Percentiles rank a stretch among this genome's conserved stretches.
Evolutionary conservation across 2,797 vertebrate species (phyloP).

Genomic region (Gambusia yucatana): DNA sequence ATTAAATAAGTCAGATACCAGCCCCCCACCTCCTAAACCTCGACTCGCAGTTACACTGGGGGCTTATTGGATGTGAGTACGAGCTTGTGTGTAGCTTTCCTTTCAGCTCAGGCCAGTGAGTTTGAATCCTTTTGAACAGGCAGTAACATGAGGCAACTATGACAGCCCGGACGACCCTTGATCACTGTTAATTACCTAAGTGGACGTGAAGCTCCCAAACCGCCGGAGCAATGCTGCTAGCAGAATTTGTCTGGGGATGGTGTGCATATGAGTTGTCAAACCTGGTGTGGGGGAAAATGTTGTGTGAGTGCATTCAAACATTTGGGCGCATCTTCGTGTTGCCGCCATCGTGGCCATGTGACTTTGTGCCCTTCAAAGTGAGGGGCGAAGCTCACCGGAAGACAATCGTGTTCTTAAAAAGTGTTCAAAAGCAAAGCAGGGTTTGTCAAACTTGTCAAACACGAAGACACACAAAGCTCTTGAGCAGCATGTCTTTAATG

Average conservation of each 20-base stretch:
- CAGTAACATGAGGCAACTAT: constrained; percentile 73
- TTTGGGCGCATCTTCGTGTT: constrained; percentile 29
- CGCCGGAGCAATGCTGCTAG: constrained; percentile 54
- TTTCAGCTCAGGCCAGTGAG: constrained; percentile 77
- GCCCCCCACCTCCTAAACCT: constrained; percentile 68
- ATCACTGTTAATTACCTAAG: constrained; percentile 82
- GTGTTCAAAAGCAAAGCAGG: constrained; percentile 38
- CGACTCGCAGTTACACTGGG: constrained; percentile 56
- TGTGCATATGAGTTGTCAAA: constrained; percentile 31
- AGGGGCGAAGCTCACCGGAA: constrained; percentile 28
- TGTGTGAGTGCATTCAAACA: constrained; percentile 17
- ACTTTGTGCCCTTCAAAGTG: constrained; percentile 61
- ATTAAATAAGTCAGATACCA: constrained; percentile 77
- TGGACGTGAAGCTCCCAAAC: constrained; percentile 75
- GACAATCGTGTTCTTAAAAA: constrained; percentile 21
- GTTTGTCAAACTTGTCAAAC: constrained; percentile 62
- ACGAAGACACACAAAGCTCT: constrained; percentile 43
- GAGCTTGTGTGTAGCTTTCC: constrained; percentile 70
- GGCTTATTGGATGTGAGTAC: constrained; percentile 77
- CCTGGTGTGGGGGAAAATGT: constrained; percentile 15
- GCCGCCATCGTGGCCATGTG: constrained; percentile 3
- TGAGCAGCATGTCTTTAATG: constrained; percentile 59
- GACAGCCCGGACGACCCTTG: constrained; percentile 79
- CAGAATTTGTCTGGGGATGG: constrained; percentile 43
- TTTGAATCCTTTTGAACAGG: constrained; percentile 81